These are phyloP conservation scores for Anguilla japonica DNA, from an alignment of 2,113 vertebrate species.

Conservation along the genomic window DNA sequence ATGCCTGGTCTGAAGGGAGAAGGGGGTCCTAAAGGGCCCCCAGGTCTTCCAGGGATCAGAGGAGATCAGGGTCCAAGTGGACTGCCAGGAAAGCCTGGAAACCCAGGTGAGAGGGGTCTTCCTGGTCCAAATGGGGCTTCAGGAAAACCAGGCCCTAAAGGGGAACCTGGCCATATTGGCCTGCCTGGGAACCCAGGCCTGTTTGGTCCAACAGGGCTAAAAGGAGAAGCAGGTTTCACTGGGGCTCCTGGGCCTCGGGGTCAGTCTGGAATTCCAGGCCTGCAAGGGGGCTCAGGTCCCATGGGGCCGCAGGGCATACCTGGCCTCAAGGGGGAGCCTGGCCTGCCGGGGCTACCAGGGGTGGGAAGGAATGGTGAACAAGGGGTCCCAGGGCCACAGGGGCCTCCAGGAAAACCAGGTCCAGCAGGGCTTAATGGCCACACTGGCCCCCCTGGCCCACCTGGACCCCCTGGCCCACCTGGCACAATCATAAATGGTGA, in stretches of 20 bases:
- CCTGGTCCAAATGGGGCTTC: constrained; percentile 79
- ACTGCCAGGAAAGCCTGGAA: constrained; percentile 81
- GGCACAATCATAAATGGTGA: constrained; percentile 73
- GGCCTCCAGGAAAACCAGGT: constrained; percentile 85
- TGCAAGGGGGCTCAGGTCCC: constrained; percentile 90
- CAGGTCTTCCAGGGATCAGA: constrained; percentile 83
- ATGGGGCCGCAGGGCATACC: constrained; percentile 90
- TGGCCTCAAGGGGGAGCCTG: constrained; percentile 85
- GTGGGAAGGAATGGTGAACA: constrained; percentile 79
- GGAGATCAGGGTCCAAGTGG: constrained; percentile 87
- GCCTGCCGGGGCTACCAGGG: constrained; percentile 81
- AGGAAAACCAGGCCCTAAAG: constrained; percentile 89
- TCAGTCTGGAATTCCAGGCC: constrained; percentile 88
- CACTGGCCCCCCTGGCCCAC: constrained; percentile 75
- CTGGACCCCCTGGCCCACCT: constrained; percentile 80
- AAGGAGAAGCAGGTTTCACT: constrained; percentile 83
- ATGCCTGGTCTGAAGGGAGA: constrained; percentile 85
- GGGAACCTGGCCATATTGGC: constrained; percentile 84
- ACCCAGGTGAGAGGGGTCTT: constrained; percentile 85
- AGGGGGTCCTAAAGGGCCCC: constrained; percentile 79
- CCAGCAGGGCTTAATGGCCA: constrained; percentile 79
- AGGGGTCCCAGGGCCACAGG: constrained; percentile 81
- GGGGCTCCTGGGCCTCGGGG: constrained; percentile 87
- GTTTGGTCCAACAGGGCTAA: constrained; percentile 74
- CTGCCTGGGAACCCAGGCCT: constrained; percentile 84